Conservation (phyloP, 2,113 vertebrate genomes). For the Peromyscus polionotus region DNA sequence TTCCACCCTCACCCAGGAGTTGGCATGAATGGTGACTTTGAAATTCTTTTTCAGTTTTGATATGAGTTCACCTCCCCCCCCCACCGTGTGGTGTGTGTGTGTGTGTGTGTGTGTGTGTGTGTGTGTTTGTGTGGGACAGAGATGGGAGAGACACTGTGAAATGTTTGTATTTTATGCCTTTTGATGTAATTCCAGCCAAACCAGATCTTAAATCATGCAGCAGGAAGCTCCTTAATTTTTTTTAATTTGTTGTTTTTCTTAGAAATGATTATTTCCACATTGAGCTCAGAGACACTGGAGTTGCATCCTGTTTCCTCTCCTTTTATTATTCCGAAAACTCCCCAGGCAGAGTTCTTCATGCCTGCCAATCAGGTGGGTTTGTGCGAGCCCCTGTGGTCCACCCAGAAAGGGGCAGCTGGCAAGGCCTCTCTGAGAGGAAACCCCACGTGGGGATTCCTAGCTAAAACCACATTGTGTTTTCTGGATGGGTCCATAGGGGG, state of each 20-base stretch:
- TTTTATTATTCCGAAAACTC: constrained; percentile 11
- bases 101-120: background rate
- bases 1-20: background rate
- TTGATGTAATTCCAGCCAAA: constrained; percentile 82
- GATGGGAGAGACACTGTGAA: constrained; percentile 63
- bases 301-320: constrained; percentile 57
- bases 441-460: background rate
- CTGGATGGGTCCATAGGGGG: background rate
- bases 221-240: constrained; percentile 79
- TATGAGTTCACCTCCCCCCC: background rate
- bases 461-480: background rate
- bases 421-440: background rate
- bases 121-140: background rate
- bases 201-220: constrained; percentile 77
- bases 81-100: too few species aligned
- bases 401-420: background rate
- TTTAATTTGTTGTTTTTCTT: constrained; percentile 84
- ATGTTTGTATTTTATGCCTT: constrained; percentile 80
- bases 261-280: constrained; percentile 83
- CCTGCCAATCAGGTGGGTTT: constrained; percentile 55
- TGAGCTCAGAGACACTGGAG: constrained; percentile 65
- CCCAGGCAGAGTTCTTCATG: background rate
- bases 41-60: background rate
- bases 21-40: background rate
- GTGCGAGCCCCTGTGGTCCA: background rate